Base-by-base conservation (phyloP, 2,113 vertebrate genomes). In the Syngnathus typhle region DNA sequence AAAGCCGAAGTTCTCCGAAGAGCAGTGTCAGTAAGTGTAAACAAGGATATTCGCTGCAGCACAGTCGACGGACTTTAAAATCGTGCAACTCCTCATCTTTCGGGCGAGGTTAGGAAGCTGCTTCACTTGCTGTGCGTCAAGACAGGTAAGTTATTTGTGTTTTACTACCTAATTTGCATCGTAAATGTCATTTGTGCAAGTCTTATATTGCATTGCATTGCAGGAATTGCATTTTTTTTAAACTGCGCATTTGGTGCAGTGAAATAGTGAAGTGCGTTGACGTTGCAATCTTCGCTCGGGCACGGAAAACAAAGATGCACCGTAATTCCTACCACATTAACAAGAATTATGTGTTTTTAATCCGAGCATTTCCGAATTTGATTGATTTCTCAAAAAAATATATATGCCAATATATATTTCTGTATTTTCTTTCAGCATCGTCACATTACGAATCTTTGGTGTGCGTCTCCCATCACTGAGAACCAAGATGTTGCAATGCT, bases 401-500 rank as follows among this genome's bases (percentile, higher is more conserved):
- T 19, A n/a, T 12, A 38, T 16, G 37, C 2, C 21, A n/a, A n/a
- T n/a, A 19, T n/a, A 39, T 10, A 4, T 1, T 21, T 38, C 12
- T n/a, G 18, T 10, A 38, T 39, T 61, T 39, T 41, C 58, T 61
- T 61, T 61, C 37, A 47, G 27, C 23, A 18, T 47, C 23, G 5
- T 49, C 62, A 32, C 21, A 36, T 27, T 52, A 15, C 55, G 5
- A 27, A 64, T 52, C 7, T 21, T 44, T 1, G 71, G 21, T 6
- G 15, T 27, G 82, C 73, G 72, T 66, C 65, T 67, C 64, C 12
- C 36, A 16, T 6, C 16, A 37, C 44, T 72, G 19, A 4, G 74
- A 46, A 77, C 38, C 85, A 89, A 67, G 72, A 91, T 90, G 90
- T 86, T 92, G 85, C 89, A 92, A 68, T 92, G 91, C 85, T 90